Percentiles rank a stretch among this genome's conserved stretches.
These are phyloP conservation scores for Clamator glandarius DNA, from an alignment of 2,797 vertebrate genomes.

Conservation along the genomic window DNA sequence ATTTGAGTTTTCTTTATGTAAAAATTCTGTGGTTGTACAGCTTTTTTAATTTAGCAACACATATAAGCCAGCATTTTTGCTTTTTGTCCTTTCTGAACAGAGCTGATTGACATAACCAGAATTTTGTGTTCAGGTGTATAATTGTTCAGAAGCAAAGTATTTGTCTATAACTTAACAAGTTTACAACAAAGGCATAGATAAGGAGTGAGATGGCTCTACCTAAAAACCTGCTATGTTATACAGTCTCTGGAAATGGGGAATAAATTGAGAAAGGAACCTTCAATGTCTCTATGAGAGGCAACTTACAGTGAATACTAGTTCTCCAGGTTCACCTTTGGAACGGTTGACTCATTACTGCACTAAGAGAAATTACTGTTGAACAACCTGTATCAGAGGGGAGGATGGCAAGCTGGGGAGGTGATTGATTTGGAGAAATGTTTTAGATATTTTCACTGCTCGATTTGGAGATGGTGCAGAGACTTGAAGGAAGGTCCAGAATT, in stretches of 20 bases:
- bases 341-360: neutral
- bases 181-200: neutral
- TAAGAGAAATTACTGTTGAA: neutral
- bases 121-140: neutral
- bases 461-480: neutral
- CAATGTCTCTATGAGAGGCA: neutral
- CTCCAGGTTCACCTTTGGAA: neutral
- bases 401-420: neutral
- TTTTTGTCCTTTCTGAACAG: neutral
- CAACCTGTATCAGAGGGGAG: fast-evolving
- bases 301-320: neutral
- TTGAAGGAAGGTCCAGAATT: neutral
- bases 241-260: neutral
- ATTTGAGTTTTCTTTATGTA: neutral
- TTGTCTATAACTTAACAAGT: neutral
- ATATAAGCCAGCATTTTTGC: neutral
- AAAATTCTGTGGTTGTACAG: neutral
- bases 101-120: neutral
- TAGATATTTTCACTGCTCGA: neutral
- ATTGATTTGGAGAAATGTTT: neutral
- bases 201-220: neutral
- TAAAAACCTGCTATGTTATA: neutral
- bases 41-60: neutral
- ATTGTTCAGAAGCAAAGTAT: neutral
- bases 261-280: neutral